phyloP scores from a whole-genome alignment of 2,888 invertebrate genomes.

The Nymphalis c-album region DNA sequence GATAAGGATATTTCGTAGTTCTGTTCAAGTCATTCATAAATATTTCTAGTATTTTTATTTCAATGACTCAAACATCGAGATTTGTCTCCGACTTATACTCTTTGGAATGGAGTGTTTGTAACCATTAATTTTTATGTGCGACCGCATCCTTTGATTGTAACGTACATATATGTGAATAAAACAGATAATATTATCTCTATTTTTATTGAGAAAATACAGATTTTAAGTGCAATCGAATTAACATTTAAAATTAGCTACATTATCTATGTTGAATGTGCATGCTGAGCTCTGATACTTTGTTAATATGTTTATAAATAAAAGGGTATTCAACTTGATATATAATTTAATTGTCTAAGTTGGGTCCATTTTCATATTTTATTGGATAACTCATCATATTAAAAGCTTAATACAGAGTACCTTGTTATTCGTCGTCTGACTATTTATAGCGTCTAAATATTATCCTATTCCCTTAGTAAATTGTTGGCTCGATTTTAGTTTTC shows the following conservation, averaged over 20 bases:
- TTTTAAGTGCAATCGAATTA: conserved; percentile 30
- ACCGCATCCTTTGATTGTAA: conserved; percentile 60
- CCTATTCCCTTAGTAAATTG: too few species aligned
- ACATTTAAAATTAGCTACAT: conserved; percentile 31
- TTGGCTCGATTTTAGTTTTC: too few species aligned
- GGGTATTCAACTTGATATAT: too few species aligned
- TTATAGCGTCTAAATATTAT: too few species aligned
- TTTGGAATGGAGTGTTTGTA: conserved; percentile 68
- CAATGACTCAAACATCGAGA: conserved; percentile 26
- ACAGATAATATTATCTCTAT: conserved; percentile 39
- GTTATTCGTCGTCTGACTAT: too few species aligned
- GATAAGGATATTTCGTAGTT: not conserved
- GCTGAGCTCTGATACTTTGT: not conserved
- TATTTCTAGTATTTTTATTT: conserved; percentile 26
- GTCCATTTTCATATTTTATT: too few species aligned
- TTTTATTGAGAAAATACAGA: conserved; percentile 33
- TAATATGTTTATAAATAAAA: not conserved
- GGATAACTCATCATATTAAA: too few species aligned
- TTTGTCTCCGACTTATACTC: conserved; percentile 58
- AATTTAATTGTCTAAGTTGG: too few species aligned
- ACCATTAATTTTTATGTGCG: conserved; percentile 68
- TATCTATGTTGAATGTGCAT: conserved; percentile 9
- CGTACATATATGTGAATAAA: conserved; percentile 39
- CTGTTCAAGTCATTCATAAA: not conserved
- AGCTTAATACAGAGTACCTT: too few species aligned